Conservation (phyloP, 2,888 invertebrate genomes). For the Epinotia ramella region DNA sequence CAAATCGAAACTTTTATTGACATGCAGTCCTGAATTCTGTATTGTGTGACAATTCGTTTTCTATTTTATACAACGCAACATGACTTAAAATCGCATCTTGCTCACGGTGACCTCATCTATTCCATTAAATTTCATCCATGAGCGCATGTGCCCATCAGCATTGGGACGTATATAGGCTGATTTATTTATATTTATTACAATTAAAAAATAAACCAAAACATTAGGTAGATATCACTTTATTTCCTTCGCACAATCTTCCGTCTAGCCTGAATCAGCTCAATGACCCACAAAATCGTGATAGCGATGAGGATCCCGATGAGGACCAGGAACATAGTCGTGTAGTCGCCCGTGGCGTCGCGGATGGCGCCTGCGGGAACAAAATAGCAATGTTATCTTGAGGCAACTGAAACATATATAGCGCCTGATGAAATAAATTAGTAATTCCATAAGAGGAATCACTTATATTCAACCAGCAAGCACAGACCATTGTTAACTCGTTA, state of each 20-base stretch:
- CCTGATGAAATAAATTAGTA: conserved; percentile 2
- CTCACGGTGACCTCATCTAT: no score
- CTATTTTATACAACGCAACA: no score
- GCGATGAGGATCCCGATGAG: conserved; percentile 9
- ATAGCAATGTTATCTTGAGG: background rate
- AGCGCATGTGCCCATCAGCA: no score
- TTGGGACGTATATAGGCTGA: no score
- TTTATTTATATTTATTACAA: background rate
- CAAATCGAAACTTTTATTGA: no score
- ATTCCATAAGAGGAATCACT: background rate
- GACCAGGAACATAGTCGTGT: conserved; percentile 32
- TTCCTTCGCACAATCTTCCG: background rate
- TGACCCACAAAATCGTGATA: conserved; percentile 7
- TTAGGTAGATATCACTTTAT: conserved; percentile 4
- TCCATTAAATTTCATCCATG: no score
- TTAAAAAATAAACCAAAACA: background rate
- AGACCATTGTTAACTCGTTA: no score
- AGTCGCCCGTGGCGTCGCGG: conserved; percentile 33
- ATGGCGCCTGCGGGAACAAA: conserved; percentile 25
- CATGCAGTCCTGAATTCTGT: no score
- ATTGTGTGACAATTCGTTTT: no score
- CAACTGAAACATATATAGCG: background rate
- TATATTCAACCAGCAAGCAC: background rate
- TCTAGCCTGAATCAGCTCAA: background rate
- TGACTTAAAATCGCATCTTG: no score